A percentile compares a stretch with the other conserved stretches of the same genome.
phyloP scores from a whole-genome alignment of 2,888 invertebrate genomes.

The Physocephala rufipes region DNA sequence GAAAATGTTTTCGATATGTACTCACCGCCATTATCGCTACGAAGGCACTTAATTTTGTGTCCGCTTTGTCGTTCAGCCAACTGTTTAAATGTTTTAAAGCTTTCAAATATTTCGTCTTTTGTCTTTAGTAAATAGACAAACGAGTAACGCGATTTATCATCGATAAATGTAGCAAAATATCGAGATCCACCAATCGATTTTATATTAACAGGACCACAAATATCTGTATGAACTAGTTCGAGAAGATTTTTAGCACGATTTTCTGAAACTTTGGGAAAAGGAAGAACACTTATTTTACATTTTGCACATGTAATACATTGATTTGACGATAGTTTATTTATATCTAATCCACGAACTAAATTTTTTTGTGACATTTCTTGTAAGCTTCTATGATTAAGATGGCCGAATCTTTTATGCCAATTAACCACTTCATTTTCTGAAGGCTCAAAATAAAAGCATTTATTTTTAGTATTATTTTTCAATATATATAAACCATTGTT shows the following conservation, averaged over 20 bases:
- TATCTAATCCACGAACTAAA: too few species aligned
- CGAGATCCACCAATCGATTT: conserved; percentile 30
- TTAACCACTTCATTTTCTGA: too few species aligned
- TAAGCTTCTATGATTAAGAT: too few species aligned
- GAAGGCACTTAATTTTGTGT: conserved; percentile 41
- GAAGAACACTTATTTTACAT: too few species aligned
- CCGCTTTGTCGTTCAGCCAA: conserved; percentile 43
- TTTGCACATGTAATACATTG: too few species aligned
- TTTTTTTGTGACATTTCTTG: too few species aligned
- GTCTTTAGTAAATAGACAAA: conserved; percentile 38
- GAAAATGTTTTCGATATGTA: conserved; percentile 27
- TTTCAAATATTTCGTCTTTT: conserved; percentile 38
- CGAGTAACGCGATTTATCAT: conserved; percentile 31
- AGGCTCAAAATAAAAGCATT: too few species aligned
- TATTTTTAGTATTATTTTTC: too few species aligned
- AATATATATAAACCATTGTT: background rate
- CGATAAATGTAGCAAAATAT: conserved; percentile 39
- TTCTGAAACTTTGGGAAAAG: too few species aligned
- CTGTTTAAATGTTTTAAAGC: conserved; percentile 46
- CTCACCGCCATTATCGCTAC: conserved; percentile 31
- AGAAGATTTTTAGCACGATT: too few species aligned
- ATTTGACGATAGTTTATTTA: too few species aligned
- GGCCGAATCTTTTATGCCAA: too few species aligned
- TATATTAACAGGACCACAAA: conserved; percentile 37
- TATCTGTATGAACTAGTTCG: conserved; percentile 29